Evolutionary conservation across 2,797 vertebrate species (phyloP).

Genomic region (Leptodactylus fallax): DNA sequence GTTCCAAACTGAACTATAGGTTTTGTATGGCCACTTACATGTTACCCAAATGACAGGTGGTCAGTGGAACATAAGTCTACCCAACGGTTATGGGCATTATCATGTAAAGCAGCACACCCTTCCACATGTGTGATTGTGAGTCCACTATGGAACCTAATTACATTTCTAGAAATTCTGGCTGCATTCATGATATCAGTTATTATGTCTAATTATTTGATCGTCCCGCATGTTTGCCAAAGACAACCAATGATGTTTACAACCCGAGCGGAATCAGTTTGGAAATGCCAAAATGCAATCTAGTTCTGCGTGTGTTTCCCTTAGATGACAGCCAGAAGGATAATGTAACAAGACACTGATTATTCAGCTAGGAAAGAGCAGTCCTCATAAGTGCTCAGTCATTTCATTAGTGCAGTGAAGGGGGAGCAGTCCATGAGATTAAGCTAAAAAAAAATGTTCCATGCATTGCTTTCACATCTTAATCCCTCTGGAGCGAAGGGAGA

Average conservation of each 20-base stretch:
- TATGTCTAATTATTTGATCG: neutral
- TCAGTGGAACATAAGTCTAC: neutral
- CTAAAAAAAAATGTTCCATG: neutral
- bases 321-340: neutral
- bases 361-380: slow-evolving; percentile 10
- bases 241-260: neutral
- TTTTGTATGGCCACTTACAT: neutral
- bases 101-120: neutral
- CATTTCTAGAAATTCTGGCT: neutral
- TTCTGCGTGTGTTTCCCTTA: neutral
- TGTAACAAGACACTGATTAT: slow-evolving; percentile 17
- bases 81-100: too few species aligned
- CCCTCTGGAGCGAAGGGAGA: neutral
- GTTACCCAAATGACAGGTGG: neutral
- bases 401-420: slow-evolving; percentile 9
- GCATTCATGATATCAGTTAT: neutral
- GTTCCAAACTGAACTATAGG: neutral
- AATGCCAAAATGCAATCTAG: neutral
- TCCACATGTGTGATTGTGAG: neutral
- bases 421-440: neutral
- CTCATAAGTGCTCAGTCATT: slow-evolving; percentile 21
- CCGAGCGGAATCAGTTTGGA: neutral
- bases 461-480: slow-evolving; percentile 9
- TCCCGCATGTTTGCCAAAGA: neutral
- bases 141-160: neutral